Conservation (phyloP, 2,797 vertebrate genomes). For the Novumbra hubbsi region DNA sequence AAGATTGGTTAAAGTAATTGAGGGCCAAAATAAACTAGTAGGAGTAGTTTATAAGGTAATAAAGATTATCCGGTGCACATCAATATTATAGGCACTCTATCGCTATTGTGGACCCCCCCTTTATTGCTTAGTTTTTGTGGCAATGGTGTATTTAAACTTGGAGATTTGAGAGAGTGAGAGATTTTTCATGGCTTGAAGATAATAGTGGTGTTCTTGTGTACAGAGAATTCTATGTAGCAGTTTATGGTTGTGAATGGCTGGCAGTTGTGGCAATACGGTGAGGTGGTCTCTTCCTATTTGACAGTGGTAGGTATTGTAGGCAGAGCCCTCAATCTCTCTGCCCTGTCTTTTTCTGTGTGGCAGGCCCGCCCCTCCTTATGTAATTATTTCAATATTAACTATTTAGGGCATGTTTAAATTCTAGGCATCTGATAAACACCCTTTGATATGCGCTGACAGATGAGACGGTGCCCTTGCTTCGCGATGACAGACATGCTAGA, state of each 20-base stretch:
- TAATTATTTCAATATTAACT: conserved; percentile 71
- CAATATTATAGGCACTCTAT: no score
- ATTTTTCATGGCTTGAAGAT: neutral
- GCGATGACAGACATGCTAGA: conserved; percentile 62
- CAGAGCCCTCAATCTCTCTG: conserved; percentile 25
- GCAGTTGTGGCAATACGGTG: conserved; percentile 38
- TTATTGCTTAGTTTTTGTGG: conserved; percentile 1
- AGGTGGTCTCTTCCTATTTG: conserved; percentile 55
- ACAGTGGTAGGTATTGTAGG: conserved; percentile 24
- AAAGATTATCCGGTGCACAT: no score
- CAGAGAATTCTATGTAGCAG: conserved; percentile 33
- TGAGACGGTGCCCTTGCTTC: conserved; percentile 42
- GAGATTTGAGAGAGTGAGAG: conserved; percentile 5
- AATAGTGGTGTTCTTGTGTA: neutral
- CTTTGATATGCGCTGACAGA: conserved; percentile 66
- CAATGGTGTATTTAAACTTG: conserved; percentile 20
- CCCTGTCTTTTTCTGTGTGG: conserved; percentile 13
- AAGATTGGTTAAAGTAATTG: no score
- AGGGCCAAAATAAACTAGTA: no score
- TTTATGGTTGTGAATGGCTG: conserved; percentile 41
- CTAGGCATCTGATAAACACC: conserved; percentile 56
- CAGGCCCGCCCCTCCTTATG: conserved; percentile 57
- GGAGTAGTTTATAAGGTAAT: no score
- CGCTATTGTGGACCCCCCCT: no score
- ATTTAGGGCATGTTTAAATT: conserved; percentile 69